These are phyloP conservation scores for Notiomystis cincta DNA, from an alignment of 2,113 vertebrate genomes.

Conservation along the genomic window DNA sequence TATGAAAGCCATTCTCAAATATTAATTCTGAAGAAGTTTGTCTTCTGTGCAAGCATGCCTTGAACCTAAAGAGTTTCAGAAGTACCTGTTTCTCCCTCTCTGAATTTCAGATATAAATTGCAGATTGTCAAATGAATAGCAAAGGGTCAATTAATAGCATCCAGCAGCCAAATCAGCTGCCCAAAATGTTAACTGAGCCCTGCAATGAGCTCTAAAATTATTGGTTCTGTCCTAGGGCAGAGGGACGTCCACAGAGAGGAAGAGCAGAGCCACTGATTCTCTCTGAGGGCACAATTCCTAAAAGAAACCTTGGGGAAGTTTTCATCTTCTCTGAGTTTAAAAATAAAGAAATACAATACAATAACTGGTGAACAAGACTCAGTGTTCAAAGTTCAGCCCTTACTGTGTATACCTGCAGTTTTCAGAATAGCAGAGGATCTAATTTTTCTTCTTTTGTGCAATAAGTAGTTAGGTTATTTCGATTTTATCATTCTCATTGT, in stretches of 20 bases:
- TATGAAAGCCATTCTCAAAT: not conserved
- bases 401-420: not conserved
- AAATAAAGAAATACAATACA: not conserved
- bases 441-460: not conserved
- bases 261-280: not conserved
- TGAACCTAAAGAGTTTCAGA: not conserved
- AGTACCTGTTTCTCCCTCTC: not conserved
- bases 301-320: not conserved
- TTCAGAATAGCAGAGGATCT: not conserved
- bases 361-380: not conserved
- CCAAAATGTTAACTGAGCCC: not conserved
- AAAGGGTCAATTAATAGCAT: fast-evolving
- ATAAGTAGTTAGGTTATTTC: not conserved
- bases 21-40: not conserved
- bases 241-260: not conserved
- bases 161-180: not conserved
- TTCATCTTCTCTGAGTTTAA: not conserved
- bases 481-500: not conserved
- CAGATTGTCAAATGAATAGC: not conserved
- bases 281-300: not conserved
- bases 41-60: not conserved
- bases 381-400: not conserved
- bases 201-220: not conserved
- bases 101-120: not conserved
- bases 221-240: not conserved